These are phyloP conservation scores for Pyrocoelia pectoralis DNA, from an alignment of 2,888 invertebrate species.

Conservation along the genomic window DNA sequence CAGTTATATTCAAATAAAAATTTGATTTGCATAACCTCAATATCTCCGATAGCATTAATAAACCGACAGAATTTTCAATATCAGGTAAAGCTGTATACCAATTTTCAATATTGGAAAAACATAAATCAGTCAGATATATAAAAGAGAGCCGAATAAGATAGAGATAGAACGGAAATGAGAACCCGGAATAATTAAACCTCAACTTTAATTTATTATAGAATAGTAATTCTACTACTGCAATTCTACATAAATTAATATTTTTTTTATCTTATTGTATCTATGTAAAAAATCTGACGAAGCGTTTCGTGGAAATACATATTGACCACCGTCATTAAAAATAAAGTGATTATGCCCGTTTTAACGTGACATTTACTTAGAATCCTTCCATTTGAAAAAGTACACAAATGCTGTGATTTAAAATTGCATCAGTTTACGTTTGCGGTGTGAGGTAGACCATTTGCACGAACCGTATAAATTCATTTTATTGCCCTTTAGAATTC, in stretches of 20 bases:
- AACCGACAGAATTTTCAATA: neutral
- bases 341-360: neutral
- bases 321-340: neutral
- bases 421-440: too few relatives aligned
- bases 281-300: neutral
- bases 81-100: neutral
- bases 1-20: neutral
- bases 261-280: neutral
- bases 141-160: neutral
- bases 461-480: too few relatives aligned
- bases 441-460: too few relatives aligned
- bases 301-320: too few relatives aligned
- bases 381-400: too few relatives aligned
- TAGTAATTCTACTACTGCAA: neutral
- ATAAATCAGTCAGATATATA: neutral
- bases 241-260: neutral
- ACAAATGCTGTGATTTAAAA: too few relatives aligned
- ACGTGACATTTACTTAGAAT: too few relatives aligned
- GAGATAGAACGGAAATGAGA: neutral
- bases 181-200: neutral
- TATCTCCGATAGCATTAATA: neutral
- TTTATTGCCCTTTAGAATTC: too few relatives aligned
- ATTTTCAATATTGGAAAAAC: neutral
- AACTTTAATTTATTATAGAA: neutral
- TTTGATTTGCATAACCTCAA: neutral